Evolutionary conservation across 2,888 invertebrate species (phyloP).

Genomic region (Drosophila kanekoi): DNA sequence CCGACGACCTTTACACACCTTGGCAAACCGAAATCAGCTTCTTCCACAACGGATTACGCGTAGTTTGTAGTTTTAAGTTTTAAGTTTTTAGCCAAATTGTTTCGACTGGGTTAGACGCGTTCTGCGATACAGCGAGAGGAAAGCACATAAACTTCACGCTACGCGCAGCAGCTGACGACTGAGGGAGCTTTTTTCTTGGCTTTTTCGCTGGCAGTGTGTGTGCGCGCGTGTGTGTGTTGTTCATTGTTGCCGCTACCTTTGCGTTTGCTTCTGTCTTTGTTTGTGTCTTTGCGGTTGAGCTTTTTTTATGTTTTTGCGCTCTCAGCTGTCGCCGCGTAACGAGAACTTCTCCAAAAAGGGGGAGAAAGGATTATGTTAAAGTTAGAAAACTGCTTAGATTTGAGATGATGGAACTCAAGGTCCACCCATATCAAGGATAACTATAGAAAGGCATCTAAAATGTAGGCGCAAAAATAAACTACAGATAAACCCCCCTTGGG

Average conservation of each 20-base stretch:
- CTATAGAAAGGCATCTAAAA: slow-evolving; percentile 9
- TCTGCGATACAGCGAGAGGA: slow-evolving; percentile 47
- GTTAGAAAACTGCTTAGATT: slow-evolving; percentile 17
- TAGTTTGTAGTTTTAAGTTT: slow-evolving; percentile 3
- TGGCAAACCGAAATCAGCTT: slow-evolving; percentile 8
- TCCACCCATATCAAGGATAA: slow-evolving; percentile 1
- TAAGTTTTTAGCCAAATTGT: slow-evolving; percentile 16
- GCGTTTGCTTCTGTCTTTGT: slow-evolving; percentile 11
- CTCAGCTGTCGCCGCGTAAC: slow-evolving; percentile 43
- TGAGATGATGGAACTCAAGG: slow-evolving; percentile 19
- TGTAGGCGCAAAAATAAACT: background rate
- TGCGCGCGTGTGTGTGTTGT: slow-evolving; percentile 36
- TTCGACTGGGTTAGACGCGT: slow-evolving; percentile 46
- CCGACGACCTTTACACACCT: slow-evolving; percentile 24
- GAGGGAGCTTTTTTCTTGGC: slow-evolving; percentile 81
- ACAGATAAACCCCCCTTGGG: background rate
- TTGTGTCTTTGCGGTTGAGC: slow-evolving; percentile 26
- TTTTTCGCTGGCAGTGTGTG: slow-evolving; percentile 57
- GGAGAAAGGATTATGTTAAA: slow-evolving; percentile 8
- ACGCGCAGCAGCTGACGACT: slow-evolving; percentile 85
- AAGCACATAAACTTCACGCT: slow-evolving; percentile 82
- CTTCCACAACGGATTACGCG: slow-evolving; percentile 6
- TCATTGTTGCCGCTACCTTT: slow-evolving; percentile 41
- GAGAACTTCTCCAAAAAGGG: slow-evolving; percentile 4
- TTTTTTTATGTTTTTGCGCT: slow-evolving; percentile 44